These are phyloP conservation scores for Drosophila athabasca DNA, from an alignment of 1,140 invertebrate genomes.

Conservation along the genomic window DNA sequence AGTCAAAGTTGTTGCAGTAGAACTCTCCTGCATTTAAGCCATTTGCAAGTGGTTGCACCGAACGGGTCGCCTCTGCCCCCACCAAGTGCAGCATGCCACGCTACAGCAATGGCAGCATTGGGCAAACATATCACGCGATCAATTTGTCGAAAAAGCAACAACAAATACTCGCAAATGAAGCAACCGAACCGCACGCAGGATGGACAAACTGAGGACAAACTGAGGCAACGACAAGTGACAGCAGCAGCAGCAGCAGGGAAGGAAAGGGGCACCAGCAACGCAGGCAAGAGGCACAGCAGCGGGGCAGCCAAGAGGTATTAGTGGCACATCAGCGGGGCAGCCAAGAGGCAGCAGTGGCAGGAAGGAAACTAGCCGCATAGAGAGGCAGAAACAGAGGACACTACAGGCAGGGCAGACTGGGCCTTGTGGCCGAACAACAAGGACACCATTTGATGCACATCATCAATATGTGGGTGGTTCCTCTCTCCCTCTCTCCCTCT, in stretches of 20 bases:
- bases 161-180: conserved; percentile 26
- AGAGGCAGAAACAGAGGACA: conserved; percentile 14
- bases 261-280: neutral
- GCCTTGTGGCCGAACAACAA: conserved; percentile 60
- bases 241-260: conserved; percentile 1
- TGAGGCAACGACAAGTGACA: conserved; percentile 1
- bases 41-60: conserved; percentile 13
- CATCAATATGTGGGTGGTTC: conserved; percentile 59
- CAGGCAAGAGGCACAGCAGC: too few species aligned
- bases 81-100: conserved; percentile 14
- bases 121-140: conserved; percentile 75
- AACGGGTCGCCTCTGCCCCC: conserved; percentile 24
- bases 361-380: neutral
- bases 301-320: too few species aligned
- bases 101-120: conserved; percentile 54
- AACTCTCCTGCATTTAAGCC: conserved; percentile 24
- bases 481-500: too few species aligned
- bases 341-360: too few species aligned
- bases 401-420: neutral
- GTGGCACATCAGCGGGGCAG: too few species aligned
- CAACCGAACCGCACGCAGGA: neutral
- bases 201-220: conserved; percentile 7
- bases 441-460: conserved; percentile 68
- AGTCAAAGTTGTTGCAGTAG: conserved; percentile 18
- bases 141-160: conserved; percentile 71